These are phyloP conservation scores for Andrena bucephala DNA, from an alignment of 2,888 invertebrate genomes.

Conservation along the genomic window DNA sequence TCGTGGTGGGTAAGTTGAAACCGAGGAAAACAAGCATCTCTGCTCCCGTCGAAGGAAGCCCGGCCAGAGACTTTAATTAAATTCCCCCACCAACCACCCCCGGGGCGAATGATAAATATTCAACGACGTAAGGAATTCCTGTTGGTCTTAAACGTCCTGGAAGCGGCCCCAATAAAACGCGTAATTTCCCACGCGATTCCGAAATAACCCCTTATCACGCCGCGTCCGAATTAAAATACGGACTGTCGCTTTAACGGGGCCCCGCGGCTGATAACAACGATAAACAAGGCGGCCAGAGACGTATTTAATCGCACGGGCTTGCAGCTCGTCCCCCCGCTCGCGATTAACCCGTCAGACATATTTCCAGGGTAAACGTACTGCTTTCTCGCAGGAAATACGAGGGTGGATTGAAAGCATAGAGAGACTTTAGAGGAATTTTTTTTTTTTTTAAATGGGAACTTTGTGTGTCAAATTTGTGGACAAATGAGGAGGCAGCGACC, in stretches of 20 bases:
- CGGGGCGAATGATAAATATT: slow-evolving; percentile 57
- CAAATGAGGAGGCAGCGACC: too few species aligned
- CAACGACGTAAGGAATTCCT: slow-evolving; percentile 59
- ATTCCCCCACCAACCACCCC: slow-evolving; percentile 31
- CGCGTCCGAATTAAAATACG: slow-evolving; percentile 13
- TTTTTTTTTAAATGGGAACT: too few species aligned
- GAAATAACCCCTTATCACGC: slow-evolving; percentile 25
- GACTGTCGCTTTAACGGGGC: slow-evolving; percentile 6
- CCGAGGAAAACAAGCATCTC: not conserved
- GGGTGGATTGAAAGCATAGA: too few species aligned
- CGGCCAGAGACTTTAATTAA: slow-evolving; percentile 51
- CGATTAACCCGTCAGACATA: slow-evolving; percentile 8
- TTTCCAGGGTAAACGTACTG: not conserved
- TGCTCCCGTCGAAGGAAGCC: not conserved
- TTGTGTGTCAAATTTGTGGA: too few species aligned
- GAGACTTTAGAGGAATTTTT: too few species aligned
- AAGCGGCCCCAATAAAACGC: slow-evolving; percentile 54
- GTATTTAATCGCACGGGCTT: slow-evolving; percentile 3
- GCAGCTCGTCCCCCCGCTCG: not conserved
- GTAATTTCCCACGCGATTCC: slow-evolving; percentile 53
- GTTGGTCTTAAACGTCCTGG: slow-evolving; percentile 39
- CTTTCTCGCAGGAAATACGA: not conserved
- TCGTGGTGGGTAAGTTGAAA: not conserved
- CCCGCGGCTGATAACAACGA: not conserved
- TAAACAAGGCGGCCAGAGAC: slow-evolving; percentile 9